These are phyloP conservation scores for Pteronura brasiliensis DNA, from an alignment of 2,113 vertebrate genomes.

Conservation along the genomic window DNA sequence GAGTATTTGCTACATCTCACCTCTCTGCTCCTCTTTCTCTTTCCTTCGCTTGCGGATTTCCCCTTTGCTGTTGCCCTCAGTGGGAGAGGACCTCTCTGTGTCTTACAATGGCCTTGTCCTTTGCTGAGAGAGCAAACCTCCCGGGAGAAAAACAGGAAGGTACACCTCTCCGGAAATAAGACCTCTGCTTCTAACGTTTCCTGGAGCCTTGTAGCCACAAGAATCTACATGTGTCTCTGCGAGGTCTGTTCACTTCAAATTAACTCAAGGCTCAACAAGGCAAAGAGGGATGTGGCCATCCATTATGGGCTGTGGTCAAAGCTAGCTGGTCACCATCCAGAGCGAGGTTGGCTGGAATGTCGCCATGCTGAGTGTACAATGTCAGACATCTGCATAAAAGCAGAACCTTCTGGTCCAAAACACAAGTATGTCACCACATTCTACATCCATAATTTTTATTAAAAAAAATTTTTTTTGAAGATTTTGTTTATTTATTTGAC, in stretches of 20 bases:
- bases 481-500: no score
- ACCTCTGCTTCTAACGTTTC: not conserved
- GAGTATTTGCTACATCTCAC: not conserved
- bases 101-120: not conserved
- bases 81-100: not conserved
- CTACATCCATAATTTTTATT: not conserved
- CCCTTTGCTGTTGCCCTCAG: not conserved
- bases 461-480: no score
- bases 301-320: not conserved
- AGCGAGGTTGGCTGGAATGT: not conserved
- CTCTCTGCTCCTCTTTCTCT: not conserved
- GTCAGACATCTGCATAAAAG: not conserved
- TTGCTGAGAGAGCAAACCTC: not conserved
- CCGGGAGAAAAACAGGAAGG: slow-evolving; percentile 20
- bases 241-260: not conserved
- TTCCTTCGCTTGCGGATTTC: not conserved
- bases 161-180: not conserved
- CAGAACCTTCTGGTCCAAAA: not conserved
- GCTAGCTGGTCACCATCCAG: not conserved
- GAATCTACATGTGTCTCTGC: not conserved
- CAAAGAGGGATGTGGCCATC: not conserved
- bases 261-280: not conserved
- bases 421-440: not conserved
- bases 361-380: no score
- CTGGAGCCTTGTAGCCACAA: not conserved